Conservation (phyloP, 1,140 invertebrate genomes). For the Calephelis nemesis region DNA sequence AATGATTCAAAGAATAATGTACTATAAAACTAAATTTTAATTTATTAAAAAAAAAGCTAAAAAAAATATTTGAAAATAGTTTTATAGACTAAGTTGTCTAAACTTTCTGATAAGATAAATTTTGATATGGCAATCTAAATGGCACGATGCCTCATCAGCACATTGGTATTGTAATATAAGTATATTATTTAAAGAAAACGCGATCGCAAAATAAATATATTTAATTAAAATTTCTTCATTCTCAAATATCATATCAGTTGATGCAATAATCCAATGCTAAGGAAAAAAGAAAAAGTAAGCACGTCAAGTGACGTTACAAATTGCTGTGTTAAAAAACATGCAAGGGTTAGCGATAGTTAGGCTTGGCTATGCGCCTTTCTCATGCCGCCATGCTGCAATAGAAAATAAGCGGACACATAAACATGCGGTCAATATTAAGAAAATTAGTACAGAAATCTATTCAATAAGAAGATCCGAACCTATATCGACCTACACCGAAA, state of each 20-base stretch:
- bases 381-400: conserved; percentile 71
- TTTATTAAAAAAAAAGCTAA: no score
- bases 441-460: conserved; percentile 12
- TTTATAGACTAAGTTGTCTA: no score
- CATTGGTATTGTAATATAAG: no score
- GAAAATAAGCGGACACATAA: conserved; percentile 53
- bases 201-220: no score
- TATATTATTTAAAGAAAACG: no score
- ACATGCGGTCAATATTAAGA: conserved; percentile 33
- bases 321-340: conserved; percentile 7
- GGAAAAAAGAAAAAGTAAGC: not conserved
- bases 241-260: not conserved
- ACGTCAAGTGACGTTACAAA: not conserved
- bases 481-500: no score
- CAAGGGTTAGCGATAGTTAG: conserved; percentile 27
- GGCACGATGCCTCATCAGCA: no score
- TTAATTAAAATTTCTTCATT: not conserved
- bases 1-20: no score
- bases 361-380: conserved; percentile 53
- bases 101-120: no score
- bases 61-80: no score
- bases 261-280: conserved; percentile 1
- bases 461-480: not conserved
- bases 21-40: no score
- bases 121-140: no score